Base-by-base conservation (phyloP, 1,140 invertebrate genomes). In the Sitodiplosis mosellana region DNA sequence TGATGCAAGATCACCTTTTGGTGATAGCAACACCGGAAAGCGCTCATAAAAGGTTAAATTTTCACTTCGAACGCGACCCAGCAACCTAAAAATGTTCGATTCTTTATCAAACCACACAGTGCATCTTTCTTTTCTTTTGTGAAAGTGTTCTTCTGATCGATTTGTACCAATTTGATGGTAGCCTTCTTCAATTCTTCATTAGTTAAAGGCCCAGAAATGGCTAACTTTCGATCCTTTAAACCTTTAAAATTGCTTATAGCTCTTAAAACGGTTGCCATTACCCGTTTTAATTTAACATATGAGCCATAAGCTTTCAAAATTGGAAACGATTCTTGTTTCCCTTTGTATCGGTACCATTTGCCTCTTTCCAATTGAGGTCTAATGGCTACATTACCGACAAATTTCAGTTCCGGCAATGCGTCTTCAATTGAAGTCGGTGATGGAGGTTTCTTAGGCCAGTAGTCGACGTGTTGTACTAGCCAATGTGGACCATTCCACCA, bases 31-130 rank as follows among this genome's bases (percentile, higher is more conserved):
- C 2, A 55, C 52, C 11, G 56, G 55, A 50, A 59, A 53, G 36
- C 52, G 56, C 20, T 56, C 27, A 10, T 48, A 37, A 42, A 51
- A 59, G 1, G 45, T 3, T 1, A 59, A 14, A 27, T 52, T 17
- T 0, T 54, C 42, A 43, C 56, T 51, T 44, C 49, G 33, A 5
- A 63, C 17, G n/a, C 58, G 46, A 2, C 59, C 58, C 12, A 57
- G 57, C 3, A 64, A 58, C 55, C 66, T 47, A 8, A 60, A 40
- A 5, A 57, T 17, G 8, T 48, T 50, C 14, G 49, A n/a, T 6
- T 44, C 5, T 47, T 59, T 53, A 1, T 59, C n/a, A 21, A 59
- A 59, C 1, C 53, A n/a, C n/a, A n/a, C n/a, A n/a, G n/a, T n/a
- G n/a, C n/a, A n/a, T n/a, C n/a, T n/a, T n/a, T n/a, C n/a, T n/a